Base-by-base conservation (phyloP, 1,140 invertebrate species). In the Eueides isabella region DNA sequence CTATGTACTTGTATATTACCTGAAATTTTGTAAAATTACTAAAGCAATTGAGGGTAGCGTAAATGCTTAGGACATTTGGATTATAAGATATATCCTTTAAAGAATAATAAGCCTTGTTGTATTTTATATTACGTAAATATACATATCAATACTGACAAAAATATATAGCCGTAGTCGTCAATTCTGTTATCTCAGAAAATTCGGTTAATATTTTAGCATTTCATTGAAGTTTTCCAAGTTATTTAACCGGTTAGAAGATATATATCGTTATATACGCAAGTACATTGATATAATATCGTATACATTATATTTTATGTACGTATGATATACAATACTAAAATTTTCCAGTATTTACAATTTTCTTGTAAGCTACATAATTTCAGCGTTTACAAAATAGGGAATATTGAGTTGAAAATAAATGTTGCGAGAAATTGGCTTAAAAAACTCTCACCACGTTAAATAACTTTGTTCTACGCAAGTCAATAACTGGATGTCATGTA, bases 401-500 rank as follows among this genome's bases (percentile, higher is more conserved):
- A 48, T 9, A 0, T 19, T 16, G n/a, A 48, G 19, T 23, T 16
- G n/a, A 48, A 48, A 48, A 19, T 9, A 48, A 48, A 31, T 61
- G 19, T 55, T 48, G n/a, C 31, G 35, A 33, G 61, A 35, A 67
- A 72, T 72, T 35, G 31, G 70, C 41, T 73, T 68, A 35, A 6
- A 62, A 67, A 68, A 63, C 44, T 68, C 26, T 33, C 64, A 64
- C 33, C 28, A 44, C 62, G 33, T 38, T 38, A 61, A 67, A 67
- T 67, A 67, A 72, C 26, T 67, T 35, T 23, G 11, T 26, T 61
- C 67, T 70, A 74, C 73, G 73, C 67, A 74, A 66, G 16, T 65
- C 73, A 70, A 66, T 70, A 55, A 70, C 61, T 74, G 73, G 74
- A 78, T 73, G 74, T 65, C 72, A 69, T 74, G 72, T 74, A 71